Evolutionary conservation across 2,113 vertebrate species (phyloP), one percentile per base, ranked within the genome.

Genomic region (Bambusicola thoracicus): DNA sequence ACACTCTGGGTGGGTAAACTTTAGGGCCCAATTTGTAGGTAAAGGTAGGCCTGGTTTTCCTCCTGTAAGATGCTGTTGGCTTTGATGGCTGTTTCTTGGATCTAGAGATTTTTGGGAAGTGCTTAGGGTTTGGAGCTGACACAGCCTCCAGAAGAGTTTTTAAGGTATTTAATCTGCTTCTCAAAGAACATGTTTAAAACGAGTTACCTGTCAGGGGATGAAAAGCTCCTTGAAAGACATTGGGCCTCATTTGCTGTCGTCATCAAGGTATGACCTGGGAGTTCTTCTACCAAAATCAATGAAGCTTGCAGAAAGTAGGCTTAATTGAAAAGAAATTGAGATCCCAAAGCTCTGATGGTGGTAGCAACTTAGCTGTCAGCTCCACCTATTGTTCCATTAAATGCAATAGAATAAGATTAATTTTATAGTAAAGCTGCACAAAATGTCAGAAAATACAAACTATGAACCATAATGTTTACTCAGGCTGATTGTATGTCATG

Each of bases 341-440:
- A 91, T 94, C 82, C 87, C 67, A 80, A 51, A 95, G 82, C 79
- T 90, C 82, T 88, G 82, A 78, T 95, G 95, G 95, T 95, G 85
- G 87, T 88, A 92, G 85, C 93, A 90, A 85, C 94, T 95, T 94
- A 68, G 80, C 96, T 95, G 96, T 97, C 94, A 95, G 73, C 48
- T 96, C 82, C 76, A 91, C 66, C 94, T 95, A 86, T 81, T 56
- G 48, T 79, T 92, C 90, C 65, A 51, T 81, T 93, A 88, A 90
- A 78, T 81, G 94, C 87, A 92, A 84, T 90, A 95, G 91, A 95
- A 91, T 46, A 91, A 94, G 80, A 96, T 95, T 91, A 91, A 91
- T 89, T 85, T 94, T 94, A 95, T 69, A 32, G 94, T 79, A 94
- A 91, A 79, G 90, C 80, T 79, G 87, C 85, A 87, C 61, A 84